phyloP scores from a whole-genome alignment of 2,888 invertebrate species.

The Polydrusus pterygomalis region DNA sequence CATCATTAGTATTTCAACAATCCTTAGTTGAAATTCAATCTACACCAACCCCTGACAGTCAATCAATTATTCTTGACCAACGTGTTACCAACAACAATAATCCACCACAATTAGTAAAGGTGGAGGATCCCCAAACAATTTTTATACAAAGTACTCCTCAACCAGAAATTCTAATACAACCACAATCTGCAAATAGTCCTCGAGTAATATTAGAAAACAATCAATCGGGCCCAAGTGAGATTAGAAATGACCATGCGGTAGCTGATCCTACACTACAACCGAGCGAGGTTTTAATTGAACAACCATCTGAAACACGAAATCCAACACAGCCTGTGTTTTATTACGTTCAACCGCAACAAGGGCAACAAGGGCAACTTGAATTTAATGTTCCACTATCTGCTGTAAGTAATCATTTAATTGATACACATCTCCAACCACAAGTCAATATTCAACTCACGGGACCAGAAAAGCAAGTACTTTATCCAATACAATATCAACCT shows the following conservation, averaged over 20 bases:
- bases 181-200: conserved; percentile 16
- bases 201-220: neutral
- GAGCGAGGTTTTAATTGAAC: conserved; percentile 22
- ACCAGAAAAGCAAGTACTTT: neutral
- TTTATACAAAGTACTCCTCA: conserved; percentile 19
- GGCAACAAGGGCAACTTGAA: conserved; percentile 13
- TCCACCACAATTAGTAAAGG: neutral
- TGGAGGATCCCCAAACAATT: conserved; percentile 4
- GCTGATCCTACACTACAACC: conserved; percentile 2
- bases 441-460: neutral
- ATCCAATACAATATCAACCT: neutral
- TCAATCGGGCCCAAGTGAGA: conserved; percentile 1
- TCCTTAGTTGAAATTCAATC: neutral
- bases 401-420: neutral
- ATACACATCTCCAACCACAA: neutral
- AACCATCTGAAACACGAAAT: conserved; percentile 9
- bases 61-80: neutral
- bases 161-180: conserved; percentile 4
- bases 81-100: neutral
- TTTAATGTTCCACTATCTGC: neutral
- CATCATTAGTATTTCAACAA: neutral
- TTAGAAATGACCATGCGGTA: neutral
- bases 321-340: conserved; percentile 40
- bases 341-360: conserved; percentile 48
- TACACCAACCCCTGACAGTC: neutral